Evolutionary conservation across 2,797 vertebrate genomes (phyloP), one percentile per base, ranked within the genome.

Genomic region (Champsocephalus esox): DNA sequence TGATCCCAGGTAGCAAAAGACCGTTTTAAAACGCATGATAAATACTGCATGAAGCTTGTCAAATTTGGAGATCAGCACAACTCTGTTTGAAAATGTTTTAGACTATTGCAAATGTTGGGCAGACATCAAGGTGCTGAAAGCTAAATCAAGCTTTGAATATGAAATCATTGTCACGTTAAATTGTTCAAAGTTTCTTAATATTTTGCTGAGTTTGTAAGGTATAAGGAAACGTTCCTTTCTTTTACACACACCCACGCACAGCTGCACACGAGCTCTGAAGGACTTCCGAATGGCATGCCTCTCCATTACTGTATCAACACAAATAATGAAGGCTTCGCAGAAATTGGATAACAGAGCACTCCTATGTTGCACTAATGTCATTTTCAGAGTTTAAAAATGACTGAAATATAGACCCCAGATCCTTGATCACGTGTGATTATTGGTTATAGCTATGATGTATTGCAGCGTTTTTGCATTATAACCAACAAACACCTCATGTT

Each of bases 271-370:
- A 55, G 45, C 38, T 32, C 24, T 21, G 45, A 14, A 11, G 28
- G 16, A 48, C 63, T 48, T 59, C 19, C 21, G 24, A 41, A n/a
- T 54, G 45, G 48, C 78, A 17, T 11, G n/a, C 41, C 13, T 67
- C 75, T 75, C 67, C 32, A 75, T 78, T 71, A 66, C 52, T 65
- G 51, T 41, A 66, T 52, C 51, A 77, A 74, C 66, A 74, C n/a
- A 63, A 54, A 43, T 44, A 67, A 45, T 14, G 19, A 10, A 24
- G 59, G 17, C 21, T 74, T 44, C 71, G 55, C 55, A 71, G 50
- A 58, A 61, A 43, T 60, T 62, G 45, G 46, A 28, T 14, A 9
- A 13, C 28, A 59, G 13, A 54, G 34, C 49, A 16, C 7, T 6
- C 14, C n/a, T 19, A 4, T 12, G 12, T 17, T 34, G 19, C 62